phyloP scores from a whole-genome alignment of 1,140 invertebrate genomes.

The Oedothorax gibbosus region DNA sequence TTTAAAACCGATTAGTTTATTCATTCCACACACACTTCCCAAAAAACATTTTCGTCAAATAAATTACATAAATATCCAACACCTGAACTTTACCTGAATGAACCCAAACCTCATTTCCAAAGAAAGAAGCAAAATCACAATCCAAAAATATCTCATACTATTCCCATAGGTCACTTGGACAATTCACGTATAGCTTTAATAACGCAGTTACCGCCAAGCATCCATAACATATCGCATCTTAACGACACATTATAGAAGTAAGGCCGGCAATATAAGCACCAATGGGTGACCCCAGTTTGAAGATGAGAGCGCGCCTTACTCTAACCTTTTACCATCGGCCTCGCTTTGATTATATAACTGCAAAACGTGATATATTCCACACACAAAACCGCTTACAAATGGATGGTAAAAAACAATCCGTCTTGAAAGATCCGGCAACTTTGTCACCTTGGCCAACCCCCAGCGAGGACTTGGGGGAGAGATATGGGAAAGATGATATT shows the following conservation, averaged over 20 bases:
- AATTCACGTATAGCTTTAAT: conserved; percentile 44
- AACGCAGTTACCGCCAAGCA: conserved; percentile 42
- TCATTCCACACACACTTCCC: too few relatives aligned
- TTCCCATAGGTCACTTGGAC: conserved; percentile 21
- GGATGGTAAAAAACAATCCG: conserved; percentile 39
- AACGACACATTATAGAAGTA: conserved; percentile 52
- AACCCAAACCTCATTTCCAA: too few relatives aligned
- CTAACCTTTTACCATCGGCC: conserved; percentile 32
- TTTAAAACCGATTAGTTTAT: too few relatives aligned
- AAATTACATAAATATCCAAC: too few relatives aligned
- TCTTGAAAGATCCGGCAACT: conserved; percentile 48
- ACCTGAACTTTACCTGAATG: too few relatives aligned
- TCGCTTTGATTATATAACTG: conserved; percentile 52
- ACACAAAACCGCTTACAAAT: conserved; percentile 41
- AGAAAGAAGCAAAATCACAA: too few relatives aligned
- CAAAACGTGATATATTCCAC: conserved; percentile 50
- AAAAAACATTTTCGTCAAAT: too few relatives aligned
- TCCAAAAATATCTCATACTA: neutral
- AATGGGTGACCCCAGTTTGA: conserved; percentile 28
- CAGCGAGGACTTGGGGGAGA: conserved; percentile 18
- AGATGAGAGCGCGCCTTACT: conserved; percentile 25
- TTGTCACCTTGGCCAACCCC: conserved; percentile 43
- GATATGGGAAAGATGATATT: neutral
- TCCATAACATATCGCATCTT: conserved; percentile 39
- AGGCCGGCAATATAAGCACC: conserved; percentile 37